A percentile compares a stretch with the other conserved stretches of the same genome.
These are phyloP conservation scores for Orycteropus afer DNA, from an alignment of 2,113 vertebrate genomes.

Conservation along the genomic window DNA sequence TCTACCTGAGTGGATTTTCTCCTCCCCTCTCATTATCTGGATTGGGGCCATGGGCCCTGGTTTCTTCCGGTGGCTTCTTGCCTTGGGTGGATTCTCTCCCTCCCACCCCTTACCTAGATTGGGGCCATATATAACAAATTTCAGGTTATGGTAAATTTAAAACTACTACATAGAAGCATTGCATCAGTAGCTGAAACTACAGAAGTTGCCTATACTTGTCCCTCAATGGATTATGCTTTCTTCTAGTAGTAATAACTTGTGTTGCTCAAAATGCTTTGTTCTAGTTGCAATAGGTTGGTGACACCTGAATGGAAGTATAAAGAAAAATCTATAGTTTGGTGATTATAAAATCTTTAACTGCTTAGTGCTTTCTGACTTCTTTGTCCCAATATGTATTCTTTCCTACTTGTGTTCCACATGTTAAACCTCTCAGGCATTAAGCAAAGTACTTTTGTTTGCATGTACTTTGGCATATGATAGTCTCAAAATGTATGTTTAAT, in stretches of 20 bases:
- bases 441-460: neutral
- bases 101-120: too few species aligned
- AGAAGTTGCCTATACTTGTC: neutral
- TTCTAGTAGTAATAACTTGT: neutral
- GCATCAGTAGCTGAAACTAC: neutral
- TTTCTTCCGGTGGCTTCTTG: too few species aligned
- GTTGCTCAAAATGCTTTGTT: neutral
- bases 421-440: neutral
- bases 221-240: neutral
- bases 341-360: neutral
- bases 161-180: neutral
- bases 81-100: too few species aligned
- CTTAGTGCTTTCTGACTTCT: neutral
- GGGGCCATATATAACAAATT: neutral
- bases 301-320: neutral
- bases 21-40: too few species aligned
- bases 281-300: neutral
- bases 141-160: neutral
- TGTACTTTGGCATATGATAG: neutral
- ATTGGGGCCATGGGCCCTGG: too few species aligned
- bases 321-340: neutral
- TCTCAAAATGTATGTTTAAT: slow-evolving; percentile 12
- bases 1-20: too few species aligned
- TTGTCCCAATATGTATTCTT: neutral
- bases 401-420: neutral